phyloP scores from a whole-genome alignment of 2,797 vertebrate genomes.

The Poeciliopsis infans region DNA sequence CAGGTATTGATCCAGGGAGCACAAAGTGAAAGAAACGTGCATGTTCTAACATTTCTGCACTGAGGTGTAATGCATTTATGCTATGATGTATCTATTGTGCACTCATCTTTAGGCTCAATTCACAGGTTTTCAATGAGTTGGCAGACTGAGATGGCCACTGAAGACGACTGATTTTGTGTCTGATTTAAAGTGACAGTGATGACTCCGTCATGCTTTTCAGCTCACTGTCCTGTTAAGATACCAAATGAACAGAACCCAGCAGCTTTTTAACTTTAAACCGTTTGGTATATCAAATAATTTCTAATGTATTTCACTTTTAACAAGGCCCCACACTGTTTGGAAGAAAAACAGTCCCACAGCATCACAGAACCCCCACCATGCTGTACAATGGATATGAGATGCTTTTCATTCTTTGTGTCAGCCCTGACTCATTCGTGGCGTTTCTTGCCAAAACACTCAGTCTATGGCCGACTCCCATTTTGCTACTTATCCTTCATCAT shows the following conservation, averaged over 20 bases:
- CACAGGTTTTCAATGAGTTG: background rate
- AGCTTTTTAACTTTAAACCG: background rate
- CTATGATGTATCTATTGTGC: background rate
- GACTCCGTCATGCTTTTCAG: background rate
- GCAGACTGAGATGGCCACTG: background rate
- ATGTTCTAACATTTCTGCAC: background rate
- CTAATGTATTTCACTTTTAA: background rate
- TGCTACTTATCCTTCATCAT: background rate
- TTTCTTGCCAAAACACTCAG: background rate
- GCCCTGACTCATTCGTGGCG: background rate
- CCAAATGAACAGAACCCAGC: background rate
- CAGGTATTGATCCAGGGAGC: constrained; percentile 34
- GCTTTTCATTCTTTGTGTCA: background rate
- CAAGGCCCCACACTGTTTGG: background rate
- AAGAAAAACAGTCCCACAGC: background rate
- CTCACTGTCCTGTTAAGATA: background rate
- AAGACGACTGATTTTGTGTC: background rate
- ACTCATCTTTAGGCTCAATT: background rate
- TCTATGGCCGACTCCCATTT: background rate
- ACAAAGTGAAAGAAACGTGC: constrained; percentile 7
- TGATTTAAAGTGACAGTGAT: background rate
- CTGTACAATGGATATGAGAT: background rate
- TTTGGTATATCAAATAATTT: background rate
- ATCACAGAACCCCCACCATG: constrained; percentile 1
- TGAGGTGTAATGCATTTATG: background rate